Base-by-base conservation (phyloP, 2,888 invertebrate species). In the Apotomis turbidana region DNA sequence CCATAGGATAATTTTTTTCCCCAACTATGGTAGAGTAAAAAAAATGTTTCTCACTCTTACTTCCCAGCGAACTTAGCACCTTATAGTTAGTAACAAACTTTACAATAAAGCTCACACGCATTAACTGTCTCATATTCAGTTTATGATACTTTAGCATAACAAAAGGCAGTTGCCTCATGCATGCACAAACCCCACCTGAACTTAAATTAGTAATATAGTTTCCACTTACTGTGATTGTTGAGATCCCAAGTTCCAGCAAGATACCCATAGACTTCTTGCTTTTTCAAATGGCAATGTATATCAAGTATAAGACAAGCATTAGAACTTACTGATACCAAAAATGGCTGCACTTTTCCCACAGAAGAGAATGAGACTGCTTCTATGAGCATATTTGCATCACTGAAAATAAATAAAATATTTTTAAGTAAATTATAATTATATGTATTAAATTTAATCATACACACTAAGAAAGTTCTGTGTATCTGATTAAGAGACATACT, bases 161-260 rank as follows among this genome's bases (percentile, higher is more conserved):
- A 5, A 6, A 0, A 6, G 41, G 41, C 41, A 27, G 27, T 27
- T 27, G 6, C 41, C 6, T 41, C 41, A 41, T 41, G 6, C 41
- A 3, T 41, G 41, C 41, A 41, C 41, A 4, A 6, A 6, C 41
- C 41, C 41, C 6, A 41, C 6, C 41, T 41, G 41, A 6, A 5
- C 41, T 41, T 41, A 41, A 41, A 41, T 6, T 41, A 27, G 8
- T 44, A 8, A 12, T 12, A 59, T 15, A 41, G 12, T 54, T 61
- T n/a, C 44, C 38, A 95, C 96, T 95, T 95, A 98, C 98, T 98
- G 83, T 99, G 98, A 75, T 96, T 95, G 86, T 97, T 97, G 68
- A 97, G 96, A 89, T 99, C 99, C 99, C 99, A 99, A 72, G 96
- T 96, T 4, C 99, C 99, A 66, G 97, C 99, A 66, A 99, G 92